Base-by-base conservation (phyloP, 2,113 vertebrate species). In the Hyaena hyaena region DNA sequence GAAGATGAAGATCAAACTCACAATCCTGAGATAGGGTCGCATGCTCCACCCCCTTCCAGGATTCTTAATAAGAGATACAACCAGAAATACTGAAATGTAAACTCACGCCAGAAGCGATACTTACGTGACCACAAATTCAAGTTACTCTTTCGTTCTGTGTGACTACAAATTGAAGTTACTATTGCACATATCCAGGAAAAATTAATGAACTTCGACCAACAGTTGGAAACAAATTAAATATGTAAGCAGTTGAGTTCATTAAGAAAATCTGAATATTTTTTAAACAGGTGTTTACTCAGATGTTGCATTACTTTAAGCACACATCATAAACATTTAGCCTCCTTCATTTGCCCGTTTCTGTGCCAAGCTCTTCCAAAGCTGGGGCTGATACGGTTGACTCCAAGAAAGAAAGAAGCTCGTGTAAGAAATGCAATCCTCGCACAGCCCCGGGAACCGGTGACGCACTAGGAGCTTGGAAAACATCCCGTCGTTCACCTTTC, bases 401-500 rank as follows among this genome's bases (percentile, higher is more conserved):
- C 88, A 31, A 73, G 35, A 84, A 90, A 43, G 39, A 61, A 86
- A 69, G 88, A 14, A 74, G 87, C 82, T 96, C 93, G 7, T 1
- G 58, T 43, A 50, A 66, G 93, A 97, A 97, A 96, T 31, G 92
- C 74, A 87, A 97, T 92, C 97, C 94, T 87, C 84, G 17, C 6
- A 24, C 69, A 87, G 93, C 69, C 79, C 90, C 11, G 87, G 21
- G 43, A n/a, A 31, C 17, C 7, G 5, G 93, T 96, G 97, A 98
- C 97, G 90, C 96, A 96, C 90, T 5, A 43, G 53, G 39, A 84
- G 96, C 96, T 58, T 74, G 96, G 97, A 95, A 97, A 90, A 97
- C 33, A 91, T 50, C 68, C 82, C 79, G 23, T 11, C n/a, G 6
- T 53, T 55, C 68, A 90, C 92, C 94, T 95, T 4, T 48, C 74